phyloP scores from a whole-genome alignment of 37 sponge, comb jelly and placozoan genomes.

The Cliona cf. orientalis region DNA sequence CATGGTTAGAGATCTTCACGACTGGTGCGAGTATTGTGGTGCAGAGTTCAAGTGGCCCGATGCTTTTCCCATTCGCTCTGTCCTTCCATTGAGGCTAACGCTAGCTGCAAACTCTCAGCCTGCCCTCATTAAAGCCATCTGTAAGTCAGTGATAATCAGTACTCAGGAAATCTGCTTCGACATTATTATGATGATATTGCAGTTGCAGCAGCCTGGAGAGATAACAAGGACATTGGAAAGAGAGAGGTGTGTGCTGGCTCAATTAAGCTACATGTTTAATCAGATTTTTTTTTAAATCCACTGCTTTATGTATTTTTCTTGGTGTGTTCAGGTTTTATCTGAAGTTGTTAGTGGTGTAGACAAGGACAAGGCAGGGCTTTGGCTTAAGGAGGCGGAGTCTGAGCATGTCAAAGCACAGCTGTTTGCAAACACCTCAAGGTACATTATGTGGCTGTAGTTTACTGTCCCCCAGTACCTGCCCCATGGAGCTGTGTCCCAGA shows the following conservation, averaged over 20 bases:
- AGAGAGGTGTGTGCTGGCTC: conserved; percentile 28
- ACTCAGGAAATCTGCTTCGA: not conserved
- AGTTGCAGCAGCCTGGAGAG: conserved; percentile 84
- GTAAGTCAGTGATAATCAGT: conserved; percentile 31
- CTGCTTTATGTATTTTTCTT: not conserved
- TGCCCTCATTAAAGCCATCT: conserved; percentile 46
- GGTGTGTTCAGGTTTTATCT: conserved; percentile 40
- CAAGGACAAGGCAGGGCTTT: conserved; percentile 17
- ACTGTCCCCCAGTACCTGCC: not conserved
- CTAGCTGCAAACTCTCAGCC: conserved; percentile 63
- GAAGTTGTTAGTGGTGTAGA: conserved; percentile 62
- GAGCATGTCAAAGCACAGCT: conserved; percentile 23
- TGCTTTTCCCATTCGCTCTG: conserved; percentile 77
- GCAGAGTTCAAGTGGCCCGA: conserved; percentile 52
- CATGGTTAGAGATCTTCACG: conserved; percentile 52
- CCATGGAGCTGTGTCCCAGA: not conserved
- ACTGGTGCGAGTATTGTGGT: conserved; percentile 65
- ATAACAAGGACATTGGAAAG: conserved; percentile 72
- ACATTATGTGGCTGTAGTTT: not conserved
- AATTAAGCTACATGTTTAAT: not conserved
- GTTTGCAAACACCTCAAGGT: conserved; percentile 60
- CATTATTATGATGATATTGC: not conserved
- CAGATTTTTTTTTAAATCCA: too few relatives aligned
- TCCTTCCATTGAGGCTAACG: conserved; percentile 85
- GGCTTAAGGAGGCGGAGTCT: conserved; percentile 42